Evolutionary conservation across 1,140 invertebrate genomes (phyloP).

Genomic region (Heliothis virescens): DNA sequence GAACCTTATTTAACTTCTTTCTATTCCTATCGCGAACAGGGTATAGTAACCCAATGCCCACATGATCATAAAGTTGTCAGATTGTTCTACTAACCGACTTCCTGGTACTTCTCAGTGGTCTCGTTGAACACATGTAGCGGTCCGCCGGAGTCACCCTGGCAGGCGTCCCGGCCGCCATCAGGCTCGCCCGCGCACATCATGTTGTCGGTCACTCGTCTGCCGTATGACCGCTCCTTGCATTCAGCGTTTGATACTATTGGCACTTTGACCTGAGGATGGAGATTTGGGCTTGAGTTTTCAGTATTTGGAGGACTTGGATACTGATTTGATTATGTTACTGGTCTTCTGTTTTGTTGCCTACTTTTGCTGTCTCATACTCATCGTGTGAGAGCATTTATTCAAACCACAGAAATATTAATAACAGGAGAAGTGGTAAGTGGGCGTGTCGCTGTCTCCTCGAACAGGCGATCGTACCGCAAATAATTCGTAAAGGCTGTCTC

Average conservation of each 20-base stretch:
- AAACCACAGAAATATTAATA: too few species aligned
- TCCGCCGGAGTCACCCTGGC: constrained; percentile 86
- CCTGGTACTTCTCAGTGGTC: constrained; percentile 67
- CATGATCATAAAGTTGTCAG: too few species aligned
- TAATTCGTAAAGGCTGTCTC: too few species aligned
- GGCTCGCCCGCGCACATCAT: constrained; percentile 94
- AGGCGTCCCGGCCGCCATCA: constrained; percentile 89
- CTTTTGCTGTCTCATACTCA: too few species aligned
- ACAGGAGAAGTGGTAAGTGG: too few species aligned
- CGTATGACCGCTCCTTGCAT: constrained; percentile 90
- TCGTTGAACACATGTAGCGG: constrained; percentile 77
- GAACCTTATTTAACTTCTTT: too few species aligned
- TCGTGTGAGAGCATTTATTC: too few species aligned
- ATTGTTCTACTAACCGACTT: constrained; percentile 73
- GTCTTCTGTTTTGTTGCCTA: too few species aligned
- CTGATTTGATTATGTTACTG: background rate
- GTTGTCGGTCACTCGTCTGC: constrained; percentile 92
- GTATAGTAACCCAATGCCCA: too few species aligned
- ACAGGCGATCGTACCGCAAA: too few species aligned
- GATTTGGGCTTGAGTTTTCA: background rate
- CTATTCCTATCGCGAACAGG: too few species aligned
- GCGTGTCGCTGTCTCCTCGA: too few species aligned
- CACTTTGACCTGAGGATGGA: constrained; percentile 86
- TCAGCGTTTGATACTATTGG: constrained; percentile 91
- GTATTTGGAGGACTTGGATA: background rate